A percentile compares a stretch with the other conserved stretches of the same genome.
Conservation (phyloP, 2,888 invertebrate species). For the Graphium colonna region DNA sequence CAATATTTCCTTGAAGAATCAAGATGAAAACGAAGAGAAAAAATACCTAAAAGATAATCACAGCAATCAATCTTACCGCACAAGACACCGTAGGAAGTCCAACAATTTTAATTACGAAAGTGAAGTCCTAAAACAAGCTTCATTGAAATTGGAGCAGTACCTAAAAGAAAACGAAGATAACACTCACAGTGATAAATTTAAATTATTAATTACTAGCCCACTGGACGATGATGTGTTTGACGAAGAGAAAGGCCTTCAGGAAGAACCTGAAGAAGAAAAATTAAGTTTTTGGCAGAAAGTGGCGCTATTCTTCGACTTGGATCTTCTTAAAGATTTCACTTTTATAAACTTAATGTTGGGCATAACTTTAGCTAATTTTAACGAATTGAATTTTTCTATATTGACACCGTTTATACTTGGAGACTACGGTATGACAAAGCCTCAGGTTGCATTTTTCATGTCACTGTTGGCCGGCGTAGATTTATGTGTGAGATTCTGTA, state of each 20-base stretch:
- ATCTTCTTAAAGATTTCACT: slow-evolving; percentile 83
- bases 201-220: slow-evolving; percentile 49
- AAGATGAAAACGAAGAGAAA: slow-evolving; percentile 63
- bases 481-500: slow-evolving; percentile 82
- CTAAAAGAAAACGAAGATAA: slow-evolving; percentile 58
- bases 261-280: slow-evolving; percentile 42
- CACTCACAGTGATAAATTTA: slow-evolving; percentile 48
- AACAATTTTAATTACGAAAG: slow-evolving; percentile 82
- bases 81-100: slow-evolving; percentile 60
- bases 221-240: slow-evolving; percentile 54
- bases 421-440: slow-evolving; percentile 81
- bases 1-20: slow-evolving; percentile 58
- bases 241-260: slow-evolving; percentile 35
- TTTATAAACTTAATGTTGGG: slow-evolving; percentile 86
- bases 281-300: slow-evolving; percentile 77
- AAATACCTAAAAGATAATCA: slow-evolving; percentile 70
- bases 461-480: slow-evolving; percentile 84
- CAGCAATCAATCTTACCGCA: slow-evolving; percentile 64
- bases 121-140: slow-evolving; percentile 78
- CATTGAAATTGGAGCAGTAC: slow-evolving; percentile 74
- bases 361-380: slow-evolving; percentile 84
- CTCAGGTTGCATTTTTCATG: slow-evolving; percentile 84
- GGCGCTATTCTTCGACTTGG: slow-evolving; percentile 84
- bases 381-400: slow-evolving; percentile 86
- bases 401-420: slow-evolving; percentile 86